These are phyloP conservation scores for Resseliella maxima DNA, from an alignment of 2,888 invertebrate genomes.

Conservation along the genomic window DNA sequence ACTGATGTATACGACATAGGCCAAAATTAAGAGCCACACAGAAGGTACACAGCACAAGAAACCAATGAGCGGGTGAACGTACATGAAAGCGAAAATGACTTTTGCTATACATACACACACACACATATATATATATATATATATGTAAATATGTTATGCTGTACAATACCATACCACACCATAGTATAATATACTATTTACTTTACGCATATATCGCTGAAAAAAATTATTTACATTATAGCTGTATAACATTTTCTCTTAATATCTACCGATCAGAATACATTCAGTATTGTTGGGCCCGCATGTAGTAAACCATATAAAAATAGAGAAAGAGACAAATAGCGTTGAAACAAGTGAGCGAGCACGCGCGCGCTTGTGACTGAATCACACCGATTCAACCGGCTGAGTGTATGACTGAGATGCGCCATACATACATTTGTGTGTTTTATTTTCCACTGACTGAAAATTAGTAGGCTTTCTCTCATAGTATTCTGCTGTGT, in stretches of 20 bases:
- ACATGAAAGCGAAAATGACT: constrained; percentile 46
- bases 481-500: neutral
- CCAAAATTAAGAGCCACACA: neutral
- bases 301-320: neutral
- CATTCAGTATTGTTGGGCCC: too few relatives aligned
- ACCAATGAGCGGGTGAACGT: neutral
- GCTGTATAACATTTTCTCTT: constrained; percentile 41
- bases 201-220: neutral
- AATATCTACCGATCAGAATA: neutral
- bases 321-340: neutral
- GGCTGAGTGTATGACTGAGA: neutral
- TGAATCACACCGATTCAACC: too few relatives aligned
- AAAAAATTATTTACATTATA: constrained; percentile 34
- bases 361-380: neutral
- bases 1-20: neutral
- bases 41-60: neutral
- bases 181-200: too few relatives aligned
- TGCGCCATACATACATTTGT: neutral
- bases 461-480: constrained; percentile 38
- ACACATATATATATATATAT: neutral
- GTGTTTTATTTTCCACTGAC: neutral
- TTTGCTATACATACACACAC: neutral
- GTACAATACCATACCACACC: neutral
- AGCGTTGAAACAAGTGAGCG: too few relatives aligned
- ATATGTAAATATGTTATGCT: neutral